phyloP scores from a whole-genome alignment of 2,797 vertebrate genomes.

The Mormyrus proboscirostris region DNA sequence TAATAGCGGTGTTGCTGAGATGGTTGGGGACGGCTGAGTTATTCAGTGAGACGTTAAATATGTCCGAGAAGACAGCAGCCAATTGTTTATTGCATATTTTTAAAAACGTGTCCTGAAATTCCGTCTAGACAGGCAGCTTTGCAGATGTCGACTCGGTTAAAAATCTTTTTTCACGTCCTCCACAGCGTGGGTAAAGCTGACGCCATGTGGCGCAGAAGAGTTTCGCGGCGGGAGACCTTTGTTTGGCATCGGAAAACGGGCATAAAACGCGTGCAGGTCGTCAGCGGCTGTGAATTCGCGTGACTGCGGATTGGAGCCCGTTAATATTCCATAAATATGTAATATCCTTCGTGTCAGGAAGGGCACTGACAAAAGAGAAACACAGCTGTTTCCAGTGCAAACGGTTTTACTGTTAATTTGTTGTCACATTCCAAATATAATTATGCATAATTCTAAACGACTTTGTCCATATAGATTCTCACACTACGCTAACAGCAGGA shows the following conservation, averaged over 20 bases:
- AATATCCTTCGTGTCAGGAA: not conserved
- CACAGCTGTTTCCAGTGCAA: not conserved
- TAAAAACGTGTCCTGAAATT: not conserved
- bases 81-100: not conserved
- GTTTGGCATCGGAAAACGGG: not conserved
- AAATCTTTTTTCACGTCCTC: not conserved
- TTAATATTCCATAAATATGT: not conserved
- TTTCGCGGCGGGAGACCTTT: not conserved
- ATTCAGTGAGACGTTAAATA: not conserved
- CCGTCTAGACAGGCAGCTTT: not conserved
- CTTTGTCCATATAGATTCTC: not conserved
- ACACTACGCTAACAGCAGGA: not conserved
- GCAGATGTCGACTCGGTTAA: not conserved
- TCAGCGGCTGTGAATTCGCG: not conserved
- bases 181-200: not conserved
- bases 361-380: not conserved
- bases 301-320: not conserved
- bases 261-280: not conserved
- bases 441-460: not conserved
- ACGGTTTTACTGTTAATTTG: not conserved
- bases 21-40: not conserved
- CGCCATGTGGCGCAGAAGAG: not conserved
- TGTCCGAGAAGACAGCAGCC: not conserved
- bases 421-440: not conserved
- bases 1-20: not conserved